A percentile compares a stretch with the other conserved stretches of the same genome.
These are phyloP conservation scores for Salvelinus fontinalis DNA, from an alignment of 2,113 vertebrate species.

Conservation along the genomic window DNA sequence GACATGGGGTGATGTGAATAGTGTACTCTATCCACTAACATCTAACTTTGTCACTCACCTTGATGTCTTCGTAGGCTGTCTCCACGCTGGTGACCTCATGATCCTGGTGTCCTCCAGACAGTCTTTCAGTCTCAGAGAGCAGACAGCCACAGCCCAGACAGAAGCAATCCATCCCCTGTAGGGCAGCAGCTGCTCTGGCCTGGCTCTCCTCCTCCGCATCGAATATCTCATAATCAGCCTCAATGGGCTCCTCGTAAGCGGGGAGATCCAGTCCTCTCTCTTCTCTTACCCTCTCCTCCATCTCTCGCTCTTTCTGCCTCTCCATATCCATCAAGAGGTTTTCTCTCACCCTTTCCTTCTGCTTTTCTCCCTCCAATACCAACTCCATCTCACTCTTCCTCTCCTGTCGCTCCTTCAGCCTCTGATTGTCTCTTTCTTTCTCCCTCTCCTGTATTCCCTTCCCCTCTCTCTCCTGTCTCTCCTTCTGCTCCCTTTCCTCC, in stretches of 20 bases:
- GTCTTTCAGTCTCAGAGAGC: constrained; percentile 79
- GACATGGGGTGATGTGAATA: background rate
- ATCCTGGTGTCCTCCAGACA: constrained; percentile 78
- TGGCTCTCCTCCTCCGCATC: constrained; percentile 76
- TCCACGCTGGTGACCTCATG: constrained; percentile 83
- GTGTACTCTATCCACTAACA: background rate
- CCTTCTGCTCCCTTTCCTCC: no score
- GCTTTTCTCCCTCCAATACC: no score
- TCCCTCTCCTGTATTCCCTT: no score
- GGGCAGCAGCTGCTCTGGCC: constrained; percentile 74
- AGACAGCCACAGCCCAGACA: constrained; percentile 85
- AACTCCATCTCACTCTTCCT: no score
- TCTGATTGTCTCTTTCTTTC: no score
- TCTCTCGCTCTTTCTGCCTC: no score
- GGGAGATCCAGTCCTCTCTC: constrained; percentile 34
- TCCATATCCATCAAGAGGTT: no score
- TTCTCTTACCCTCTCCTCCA: no score
- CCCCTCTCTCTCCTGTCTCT: no score
- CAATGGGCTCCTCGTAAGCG: constrained; percentile 63
- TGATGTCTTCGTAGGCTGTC: constrained; percentile 81
- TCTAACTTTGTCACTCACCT: constrained; percentile 73
- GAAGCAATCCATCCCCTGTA: constrained; percentile 81
- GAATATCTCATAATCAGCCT: constrained; percentile 77
- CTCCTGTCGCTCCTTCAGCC: no score
- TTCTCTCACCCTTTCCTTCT: no score